These are phyloP conservation scores for Aethes cnicana DNA, from an alignment of 2,888 invertebrate species.

Conservation along the genomic window DNA sequence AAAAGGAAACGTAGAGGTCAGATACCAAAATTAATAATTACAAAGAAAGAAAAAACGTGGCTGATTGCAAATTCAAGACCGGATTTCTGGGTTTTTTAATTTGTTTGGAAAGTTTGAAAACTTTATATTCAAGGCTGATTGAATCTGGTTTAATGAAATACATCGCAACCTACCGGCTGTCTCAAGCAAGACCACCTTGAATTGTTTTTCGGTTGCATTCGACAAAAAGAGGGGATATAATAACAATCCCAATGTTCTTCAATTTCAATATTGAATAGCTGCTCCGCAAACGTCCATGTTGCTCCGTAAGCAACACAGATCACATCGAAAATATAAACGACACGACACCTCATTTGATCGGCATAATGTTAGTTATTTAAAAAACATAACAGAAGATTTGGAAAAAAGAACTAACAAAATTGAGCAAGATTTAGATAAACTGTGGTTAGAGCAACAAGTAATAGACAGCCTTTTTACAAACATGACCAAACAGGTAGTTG, in stretches of 20 bases:
- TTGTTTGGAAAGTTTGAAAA: conserved; percentile 24
- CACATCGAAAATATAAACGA: no score
- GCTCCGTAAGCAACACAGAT: no score
- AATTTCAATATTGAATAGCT: conserved; percentile 29
- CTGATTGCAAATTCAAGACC: background rate
- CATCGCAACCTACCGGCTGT: conserved; percentile 25
- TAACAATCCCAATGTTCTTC: conserved; percentile 35
- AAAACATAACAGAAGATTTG: conserved; percentile 20
- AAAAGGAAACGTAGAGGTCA: no score
- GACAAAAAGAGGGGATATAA: conserved; percentile 36
- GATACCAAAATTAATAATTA: conserved; percentile 3
- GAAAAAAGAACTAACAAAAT: conserved; percentile 4
- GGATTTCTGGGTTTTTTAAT: conserved; percentile 33
- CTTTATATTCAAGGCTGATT: background rate
- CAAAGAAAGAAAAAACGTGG: background rate
- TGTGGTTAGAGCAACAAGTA: background rate
- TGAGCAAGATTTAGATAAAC: background rate
- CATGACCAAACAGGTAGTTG: background rate
- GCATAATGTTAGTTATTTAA: no score
- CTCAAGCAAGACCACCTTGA: conserved; percentile 34
- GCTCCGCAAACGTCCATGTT: no score
- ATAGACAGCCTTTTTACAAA: background rate
- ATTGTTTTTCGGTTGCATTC: conserved; percentile 33
- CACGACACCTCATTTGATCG: no score
- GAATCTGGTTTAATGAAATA: conserved; percentile 6